Conservation (phyloP, 64 coral and sea anemone species). For the Catalaphyllia jardinei region DNA sequence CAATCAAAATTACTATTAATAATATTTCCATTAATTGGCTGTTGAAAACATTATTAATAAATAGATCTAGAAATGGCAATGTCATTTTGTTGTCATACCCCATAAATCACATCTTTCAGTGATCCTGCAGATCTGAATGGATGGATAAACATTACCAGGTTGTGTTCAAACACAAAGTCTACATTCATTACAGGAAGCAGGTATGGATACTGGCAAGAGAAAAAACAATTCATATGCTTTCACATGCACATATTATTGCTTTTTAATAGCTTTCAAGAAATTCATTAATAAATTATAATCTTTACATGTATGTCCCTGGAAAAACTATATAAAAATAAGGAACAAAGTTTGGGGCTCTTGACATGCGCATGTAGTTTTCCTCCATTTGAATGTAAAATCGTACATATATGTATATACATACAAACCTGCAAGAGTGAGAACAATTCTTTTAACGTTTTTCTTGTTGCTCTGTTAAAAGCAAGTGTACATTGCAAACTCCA, state of each 20-base stretch:
- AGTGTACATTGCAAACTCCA: constrained; percentile 69
- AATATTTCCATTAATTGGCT: neutral
- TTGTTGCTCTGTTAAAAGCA: constrained; percentile 73
- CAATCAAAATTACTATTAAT: neutral
- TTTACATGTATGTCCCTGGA: too few species aligned
- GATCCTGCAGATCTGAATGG: constrained; percentile 48
- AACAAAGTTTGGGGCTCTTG: neutral
- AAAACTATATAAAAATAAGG: neutral
- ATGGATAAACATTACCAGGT: constrained; percentile 56
- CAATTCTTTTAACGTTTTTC: constrained; percentile 70
- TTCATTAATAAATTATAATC: too few species aligned
- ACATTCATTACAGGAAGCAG: constrained; percentile 41
- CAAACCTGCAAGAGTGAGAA: constrained; percentile 68
- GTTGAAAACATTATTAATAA: neutral
- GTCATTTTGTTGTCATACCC: neutral
- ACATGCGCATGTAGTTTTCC: neutral
- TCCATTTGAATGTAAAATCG: neutral
- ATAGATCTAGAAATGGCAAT: neutral
- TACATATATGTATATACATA: neutral
- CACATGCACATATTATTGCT: neutral
- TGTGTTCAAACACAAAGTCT: constrained; percentile 53
- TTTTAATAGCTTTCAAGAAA: too few species aligned
- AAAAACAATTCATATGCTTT: neutral
- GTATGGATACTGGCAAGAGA: constrained; percentile 44
- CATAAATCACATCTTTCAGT: constrained; percentile 69